Evolutionary conservation across 2,113 vertebrate genomes (phyloP), one percentile per base, ranked within the genome.

Genomic region (Eira barbara): DNA sequence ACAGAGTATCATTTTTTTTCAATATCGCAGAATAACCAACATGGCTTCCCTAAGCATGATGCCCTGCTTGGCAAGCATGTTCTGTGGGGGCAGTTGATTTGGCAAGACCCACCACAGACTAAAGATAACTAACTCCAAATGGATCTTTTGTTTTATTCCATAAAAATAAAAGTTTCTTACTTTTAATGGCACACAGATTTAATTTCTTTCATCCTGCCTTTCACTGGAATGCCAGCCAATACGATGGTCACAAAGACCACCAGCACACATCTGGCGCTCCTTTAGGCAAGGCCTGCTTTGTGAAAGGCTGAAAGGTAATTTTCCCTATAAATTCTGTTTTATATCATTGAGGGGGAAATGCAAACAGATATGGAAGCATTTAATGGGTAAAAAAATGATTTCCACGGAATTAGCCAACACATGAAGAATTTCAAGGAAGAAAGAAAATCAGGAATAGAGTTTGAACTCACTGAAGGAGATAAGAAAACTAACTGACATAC

Each of bases 251-350:
- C 10, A n/a, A 65, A 78, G 34, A 76, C 18, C 55, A 49, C 18
- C 29, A 65, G 17, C 23, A 82, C 15, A 47, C 29, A 29, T 52
- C 15, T 91, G 82, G 25, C 13, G n/a, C 93, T 63, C 65, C 34
- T 34, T 91, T 52, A 78, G 45, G 4, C n/a, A 88, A 94, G 49
- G 36, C 10, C 9, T 39, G 25, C 23, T 65, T 82, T 76, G 18
- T 27, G 67, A n/a, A n/a, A n/a, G n/a, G 59, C 5, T 83, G 18
- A 80, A 97, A 88, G 21, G 34, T 4, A 84, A 74, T 94, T 97
- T 97, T 67, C 27, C 61, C 36, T 88, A 20, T 57, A 79, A 93
- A 31, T 95, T 97, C 52, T 85, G 34, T 71, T 49, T 96, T 88
- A 84, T 11, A 34, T 18, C 82, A 91, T 39, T 79, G 0, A 92